Percentiles rank a stretch among this genome's conserved stretches.
phyloP scores from a whole-genome alignment of 2,113 vertebrate genomes.

The Perognathus longimembris region DNA sequence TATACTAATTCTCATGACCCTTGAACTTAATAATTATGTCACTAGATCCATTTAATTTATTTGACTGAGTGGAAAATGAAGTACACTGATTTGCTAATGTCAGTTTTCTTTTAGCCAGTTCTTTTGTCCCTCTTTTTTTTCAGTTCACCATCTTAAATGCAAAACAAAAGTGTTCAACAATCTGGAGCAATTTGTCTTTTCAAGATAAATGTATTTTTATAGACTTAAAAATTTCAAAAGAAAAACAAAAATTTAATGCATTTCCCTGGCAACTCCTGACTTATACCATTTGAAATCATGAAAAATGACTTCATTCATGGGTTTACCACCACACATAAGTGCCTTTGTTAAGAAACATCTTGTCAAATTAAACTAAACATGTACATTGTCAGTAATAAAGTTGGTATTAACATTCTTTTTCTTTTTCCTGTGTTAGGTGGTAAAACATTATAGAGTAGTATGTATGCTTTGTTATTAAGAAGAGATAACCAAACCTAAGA shows the following conservation, averaged over 20 bases:
- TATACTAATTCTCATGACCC: background rate
- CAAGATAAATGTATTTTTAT: background rate
- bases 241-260: background rate
- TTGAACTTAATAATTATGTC: background rate
- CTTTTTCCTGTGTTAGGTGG: background rate
- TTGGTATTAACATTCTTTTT: background rate
- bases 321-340: constrained; percentile 1
- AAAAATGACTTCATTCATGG: background rate
- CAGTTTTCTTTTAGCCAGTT: too few species aligned
- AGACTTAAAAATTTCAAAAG: background rate
- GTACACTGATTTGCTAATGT: background rate
- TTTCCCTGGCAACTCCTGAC: background rate
- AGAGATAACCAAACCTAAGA: background rate
- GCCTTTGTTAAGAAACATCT: background rate
- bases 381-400: background rate
- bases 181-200: background rate
- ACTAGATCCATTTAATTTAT: background rate
- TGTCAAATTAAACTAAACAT: background rate
- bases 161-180: background rate
- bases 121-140: background rate
- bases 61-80: background rate
- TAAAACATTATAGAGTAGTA: background rate
- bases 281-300: background rate
- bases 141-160: background rate
- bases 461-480: background rate